Evolutionary conservation across 2,888 invertebrate species (phyloP).

Genomic region (Drosophila tanythrix): DNA sequence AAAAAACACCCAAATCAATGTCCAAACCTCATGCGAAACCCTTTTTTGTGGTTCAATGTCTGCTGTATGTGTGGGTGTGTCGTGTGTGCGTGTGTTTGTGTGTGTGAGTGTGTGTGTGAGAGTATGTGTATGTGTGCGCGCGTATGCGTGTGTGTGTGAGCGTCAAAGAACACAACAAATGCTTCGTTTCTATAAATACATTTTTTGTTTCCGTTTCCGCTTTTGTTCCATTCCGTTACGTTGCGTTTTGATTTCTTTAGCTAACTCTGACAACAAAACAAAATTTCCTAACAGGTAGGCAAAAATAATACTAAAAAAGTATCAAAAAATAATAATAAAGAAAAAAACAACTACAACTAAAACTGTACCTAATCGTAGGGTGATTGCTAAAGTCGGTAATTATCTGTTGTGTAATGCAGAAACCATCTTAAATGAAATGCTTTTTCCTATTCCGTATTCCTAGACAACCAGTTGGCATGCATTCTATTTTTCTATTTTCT

Average conservation of each 20-base stretch:
- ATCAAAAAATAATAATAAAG: background rate
- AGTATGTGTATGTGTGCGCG: conserved; percentile 10
- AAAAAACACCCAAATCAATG: background rate
- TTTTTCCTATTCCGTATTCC: conserved; percentile 10
- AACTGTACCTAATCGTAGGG: conserved; percentile 50
- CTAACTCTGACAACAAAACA: conserved; percentile 44
- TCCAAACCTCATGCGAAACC: conserved; percentile 1
- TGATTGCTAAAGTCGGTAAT: conserved; percentile 48
- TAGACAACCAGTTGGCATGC: conserved; percentile 4
- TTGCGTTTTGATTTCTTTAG: conserved; percentile 55
- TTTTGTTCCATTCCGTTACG: conserved; percentile 53
- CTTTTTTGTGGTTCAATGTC: conserved; percentile 20
- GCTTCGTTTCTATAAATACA: conserved; percentile 38
- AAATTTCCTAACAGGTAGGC: conserved; percentile 59
- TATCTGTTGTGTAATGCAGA: conserved; percentile 17
- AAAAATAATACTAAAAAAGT: conserved; percentile 14
- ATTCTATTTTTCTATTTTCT: conserved; percentile 3
- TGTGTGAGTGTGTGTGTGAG: conserved; percentile 6
- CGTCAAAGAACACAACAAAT: conserved; percentile 34
- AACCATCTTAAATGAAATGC: conserved; percentile 1
- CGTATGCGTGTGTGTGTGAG: conserved; percentile 14
- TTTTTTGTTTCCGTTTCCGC: conserved; percentile 54
- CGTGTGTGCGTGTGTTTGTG: conserved; percentile 5
- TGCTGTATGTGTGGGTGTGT: conserved; percentile 2
- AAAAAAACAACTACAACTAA: conserved; percentile 18